A percentile compares a stretch with the other conserved stretches of the same genome.
Evolutionary conservation across 2,888 invertebrate species (phyloP).

Genomic region (Heliconius aoede): DNA sequence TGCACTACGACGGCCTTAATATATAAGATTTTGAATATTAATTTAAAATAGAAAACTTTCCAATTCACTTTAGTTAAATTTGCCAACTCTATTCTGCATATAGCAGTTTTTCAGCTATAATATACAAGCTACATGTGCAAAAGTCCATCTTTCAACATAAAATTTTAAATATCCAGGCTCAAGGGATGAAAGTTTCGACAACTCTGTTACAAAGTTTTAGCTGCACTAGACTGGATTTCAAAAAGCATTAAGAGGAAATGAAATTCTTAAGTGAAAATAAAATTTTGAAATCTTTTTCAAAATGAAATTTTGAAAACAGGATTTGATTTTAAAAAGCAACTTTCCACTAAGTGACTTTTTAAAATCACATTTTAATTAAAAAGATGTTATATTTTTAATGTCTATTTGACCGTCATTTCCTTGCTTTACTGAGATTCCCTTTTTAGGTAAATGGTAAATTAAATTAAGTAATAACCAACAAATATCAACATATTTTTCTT

Average conservation of each 20-base stretch:
- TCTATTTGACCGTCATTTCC: too few species aligned
- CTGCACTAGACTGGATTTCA: constrained; percentile 22
- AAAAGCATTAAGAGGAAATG: constrained; percentile 21
- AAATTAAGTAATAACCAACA: too few species aligned
- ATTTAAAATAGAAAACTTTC: not conserved
- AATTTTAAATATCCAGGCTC: constrained; percentile 27
- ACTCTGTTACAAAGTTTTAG: constrained; percentile 22
- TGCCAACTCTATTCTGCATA: not conserved
- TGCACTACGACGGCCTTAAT: too few species aligned
- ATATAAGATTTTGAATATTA: too few species aligned
- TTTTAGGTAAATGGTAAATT: too few species aligned
- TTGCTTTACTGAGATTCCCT: too few species aligned
- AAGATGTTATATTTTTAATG: too few species aligned
- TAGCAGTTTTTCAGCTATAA: not conserved
- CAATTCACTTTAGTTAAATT: not conserved
- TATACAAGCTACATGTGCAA: not conserved
- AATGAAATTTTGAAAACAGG: not conserved
- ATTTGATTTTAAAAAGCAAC: not conserved
- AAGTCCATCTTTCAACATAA: constrained; percentile 4
- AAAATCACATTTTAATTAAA: too few species aligned
- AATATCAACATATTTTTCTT: too few species aligned
- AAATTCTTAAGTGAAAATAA: not conserved
- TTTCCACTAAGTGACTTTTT: too few species aligned
- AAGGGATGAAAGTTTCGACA: constrained; percentile 24
- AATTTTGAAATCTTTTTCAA: too few species aligned